Base-by-base conservation (phyloP, 1,140 invertebrate species). In the Drosophila ogumai region DNA sequence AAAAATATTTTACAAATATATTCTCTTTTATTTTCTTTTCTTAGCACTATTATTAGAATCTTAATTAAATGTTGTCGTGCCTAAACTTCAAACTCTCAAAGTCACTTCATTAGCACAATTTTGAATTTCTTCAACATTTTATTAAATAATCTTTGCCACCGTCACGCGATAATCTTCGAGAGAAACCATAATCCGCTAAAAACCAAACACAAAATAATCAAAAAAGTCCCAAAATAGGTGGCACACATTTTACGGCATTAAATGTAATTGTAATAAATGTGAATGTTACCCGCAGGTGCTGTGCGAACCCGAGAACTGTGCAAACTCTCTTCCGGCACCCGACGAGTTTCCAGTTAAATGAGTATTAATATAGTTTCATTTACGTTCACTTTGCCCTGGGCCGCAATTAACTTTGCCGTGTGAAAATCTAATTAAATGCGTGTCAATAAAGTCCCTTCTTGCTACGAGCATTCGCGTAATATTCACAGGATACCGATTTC, bases 261-360 rank as follows among this genome's bases (percentile, higher is more conserved):
- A 57, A 41, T 32, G 19, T 57, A 72, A 71, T 34, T 71, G 65
- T 52, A 80, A 84, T 82, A 84, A 76, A 85, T 80, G 81, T 47
- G 65, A 60, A 72, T 64, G 58, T 84, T 84, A 76, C 73, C 82
- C 81, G 43, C 52, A 73, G 78, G 77, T 73, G 81, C 59, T 76
- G 55, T 61, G 25, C 6, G 25, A 28, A 28, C 25, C 25, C 25
- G 25, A 28, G 25, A 28, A 6, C 25, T 28, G 55, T 65, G 49
- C 15, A 54, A 38, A 32, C 19, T 15, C 32, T n/a, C 32, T 44
- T 66, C 47, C 47, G 58, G 34, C 59, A 46, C 9, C 25, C 34
- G 43, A 34, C 3, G 15, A 10, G 17, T 32, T 28, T 50, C 36
- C 32, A 28, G 13, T 25, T 17, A 34, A 50, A 59, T 71, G 32